Conservation (phyloP, 2,797 vertebrate genomes). For the Pipistrellus pipistrellus region DNA sequence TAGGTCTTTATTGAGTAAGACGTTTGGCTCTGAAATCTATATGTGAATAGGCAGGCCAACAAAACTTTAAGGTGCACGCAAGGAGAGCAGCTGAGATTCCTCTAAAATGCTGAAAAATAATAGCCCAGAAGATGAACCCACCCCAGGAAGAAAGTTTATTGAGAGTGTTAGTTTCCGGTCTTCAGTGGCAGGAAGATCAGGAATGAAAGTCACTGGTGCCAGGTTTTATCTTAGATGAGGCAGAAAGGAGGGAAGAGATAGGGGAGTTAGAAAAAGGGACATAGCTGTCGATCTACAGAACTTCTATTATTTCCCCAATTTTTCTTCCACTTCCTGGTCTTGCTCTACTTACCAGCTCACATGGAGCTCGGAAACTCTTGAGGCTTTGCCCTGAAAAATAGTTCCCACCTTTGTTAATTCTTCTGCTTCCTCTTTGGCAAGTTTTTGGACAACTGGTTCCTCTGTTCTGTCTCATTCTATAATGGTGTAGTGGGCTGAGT, state of each 20-base stretch:
- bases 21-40: background rate
- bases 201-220: background rate
- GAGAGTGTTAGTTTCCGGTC: background rate
- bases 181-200: background rate
- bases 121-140: background rate
- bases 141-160: background rate
- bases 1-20: background rate
- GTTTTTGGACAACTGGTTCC: background rate
- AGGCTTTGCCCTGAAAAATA: background rate
- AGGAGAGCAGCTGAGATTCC: background rate
- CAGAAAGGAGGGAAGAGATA: background rate
- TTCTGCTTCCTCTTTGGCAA: background rate
- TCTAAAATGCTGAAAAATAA: background rate
- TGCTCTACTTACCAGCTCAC: background rate
- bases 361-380: fast-evolving
- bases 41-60: background rate
- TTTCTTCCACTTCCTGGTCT: background rate
- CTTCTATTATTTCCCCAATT: background rate
- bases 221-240: background rate
- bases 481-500: background rate
- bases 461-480: background rate
- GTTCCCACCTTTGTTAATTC: background rate
- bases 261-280: background rate
- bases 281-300: background rate
- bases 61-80: background rate